Evolutionary conservation across 2,888 invertebrate genomes (phyloP).

Genomic region (Petrolisthes cinctipes): DNA sequence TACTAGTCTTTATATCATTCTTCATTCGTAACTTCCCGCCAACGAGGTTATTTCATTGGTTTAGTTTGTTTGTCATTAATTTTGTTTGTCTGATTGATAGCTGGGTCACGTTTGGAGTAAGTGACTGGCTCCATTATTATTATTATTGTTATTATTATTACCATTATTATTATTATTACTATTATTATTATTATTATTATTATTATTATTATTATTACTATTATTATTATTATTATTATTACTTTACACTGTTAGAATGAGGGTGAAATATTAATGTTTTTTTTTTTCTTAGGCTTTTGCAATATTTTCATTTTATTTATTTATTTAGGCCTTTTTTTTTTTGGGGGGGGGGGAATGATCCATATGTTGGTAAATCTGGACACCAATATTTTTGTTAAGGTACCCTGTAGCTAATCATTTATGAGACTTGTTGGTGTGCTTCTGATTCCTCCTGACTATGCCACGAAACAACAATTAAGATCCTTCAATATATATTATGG

Average conservation of each 20-base stretch:
- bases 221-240: neutral
- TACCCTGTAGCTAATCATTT: too few species aligned
- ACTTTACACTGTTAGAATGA: neutral
- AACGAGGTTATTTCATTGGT: neutral
- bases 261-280: neutral
- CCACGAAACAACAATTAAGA: too few species aligned
- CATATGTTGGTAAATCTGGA: too few species aligned
- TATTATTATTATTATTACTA: neutral
- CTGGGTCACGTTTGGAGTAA: neutral
- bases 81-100: neutral
- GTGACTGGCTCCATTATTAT: neutral
- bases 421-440: too few species aligned
- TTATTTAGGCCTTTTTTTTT: too few species aligned
- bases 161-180: neutral
- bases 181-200: neutral
- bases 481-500: too few species aligned
- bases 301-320: too few species aligned
- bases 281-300: neutral
- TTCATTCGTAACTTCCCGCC: neutral
- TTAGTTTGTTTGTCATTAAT: neutral
- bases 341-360: too few species aligned
- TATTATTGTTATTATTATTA: constrained; percentile 10
- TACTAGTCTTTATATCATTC: neutral
- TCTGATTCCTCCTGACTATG: too few species aligned
- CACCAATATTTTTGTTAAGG: too few species aligned